phyloP scores from a whole-genome alignment of 2,797 vertebrate genomes.

The Amazonetta brasiliensis region DNA sequence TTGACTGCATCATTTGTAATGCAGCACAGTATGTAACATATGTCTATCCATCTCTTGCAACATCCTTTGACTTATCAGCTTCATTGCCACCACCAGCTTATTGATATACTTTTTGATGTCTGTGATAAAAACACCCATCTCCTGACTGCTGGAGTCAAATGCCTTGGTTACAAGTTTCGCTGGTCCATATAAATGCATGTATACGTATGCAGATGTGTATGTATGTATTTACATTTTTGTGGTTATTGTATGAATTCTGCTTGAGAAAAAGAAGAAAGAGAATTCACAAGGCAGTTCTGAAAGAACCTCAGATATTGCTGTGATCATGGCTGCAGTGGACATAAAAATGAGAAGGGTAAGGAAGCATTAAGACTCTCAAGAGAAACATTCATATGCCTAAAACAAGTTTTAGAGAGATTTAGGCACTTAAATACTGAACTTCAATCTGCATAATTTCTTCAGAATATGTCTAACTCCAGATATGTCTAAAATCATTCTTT shows the following conservation, averaged over 20 bases:
- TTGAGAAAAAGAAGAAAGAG: not conserved
- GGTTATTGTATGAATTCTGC: not conserved
- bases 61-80: not conserved
- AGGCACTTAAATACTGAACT: not conserved
- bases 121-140: constrained; percentile 11
- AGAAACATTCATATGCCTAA: not conserved
- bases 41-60: not conserved
- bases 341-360: not conserved
- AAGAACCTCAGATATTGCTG: not conserved
- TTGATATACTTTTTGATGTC: constrained; percentile 5
- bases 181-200: not conserved
- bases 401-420: not conserved
- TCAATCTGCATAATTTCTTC: not conserved
- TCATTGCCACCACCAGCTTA: not conserved
- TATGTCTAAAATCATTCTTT: not conserved
- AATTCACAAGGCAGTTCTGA: not conserved
- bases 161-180: not conserved
- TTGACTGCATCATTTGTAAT: not conserved
- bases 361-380: not conserved
- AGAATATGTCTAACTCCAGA: not conserved
- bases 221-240: not conserved
- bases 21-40: not conserved
- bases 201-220: not conserved
- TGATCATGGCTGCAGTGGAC: not conserved
- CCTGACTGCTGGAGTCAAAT: not conserved